These are phyloP conservation scores for Musca vetustissima DNA, from an alignment of 1,140 invertebrate species.

Conservation along the genomic window DNA sequence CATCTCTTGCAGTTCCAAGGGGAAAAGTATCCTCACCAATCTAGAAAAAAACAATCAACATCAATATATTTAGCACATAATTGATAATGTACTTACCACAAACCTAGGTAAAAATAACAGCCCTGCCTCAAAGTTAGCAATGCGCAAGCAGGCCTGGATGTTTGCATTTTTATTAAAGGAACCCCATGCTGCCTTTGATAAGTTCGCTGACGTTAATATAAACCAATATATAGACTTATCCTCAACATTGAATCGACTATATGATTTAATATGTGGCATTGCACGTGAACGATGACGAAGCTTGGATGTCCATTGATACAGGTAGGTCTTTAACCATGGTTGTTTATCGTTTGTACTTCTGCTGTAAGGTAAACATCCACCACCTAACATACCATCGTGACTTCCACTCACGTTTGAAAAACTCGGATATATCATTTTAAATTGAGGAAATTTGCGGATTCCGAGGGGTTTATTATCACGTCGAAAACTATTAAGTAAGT, in stretches of 20 bases:
- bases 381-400: slow-evolving; percentile 80
- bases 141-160: slow-evolving; percentile 64
- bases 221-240: slow-evolving; percentile 75
- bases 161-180: slow-evolving; percentile 66
- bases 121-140: slow-evolving; percentile 89
- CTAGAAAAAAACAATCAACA: slow-evolving; percentile 31
- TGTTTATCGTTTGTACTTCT: slow-evolving; percentile 81
- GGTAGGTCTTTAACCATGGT: slow-evolving; percentile 73
- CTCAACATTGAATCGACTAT: slow-evolving; percentile 72
- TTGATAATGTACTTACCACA: slow-evolving; percentile 64
- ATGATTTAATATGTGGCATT: slow-evolving; percentile 94
- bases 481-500: slow-evolving; percentile 67
- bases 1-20: slow-evolving; percentile 53
- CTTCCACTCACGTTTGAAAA: slow-evolving; percentile 78
- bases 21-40: slow-evolving; percentile 52
- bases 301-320: slow-evolving; percentile 83
- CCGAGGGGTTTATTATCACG: slow-evolving; percentile 55
- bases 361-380: slow-evolving; percentile 88
- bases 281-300: slow-evolving; percentile 68
- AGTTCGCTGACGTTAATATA: slow-evolving; percentile 87
- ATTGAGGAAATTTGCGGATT: slow-evolving; percentile 42
- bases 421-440: slow-evolving; percentile 66
- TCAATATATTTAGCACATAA: not conserved
- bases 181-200: slow-evolving; percentile 96
- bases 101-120: slow-evolving; percentile 85